These are phyloP conservation scores for Phyto melanocephala DNA, from an alignment of 2,888 invertebrate species.

Conservation along the genomic window DNA sequence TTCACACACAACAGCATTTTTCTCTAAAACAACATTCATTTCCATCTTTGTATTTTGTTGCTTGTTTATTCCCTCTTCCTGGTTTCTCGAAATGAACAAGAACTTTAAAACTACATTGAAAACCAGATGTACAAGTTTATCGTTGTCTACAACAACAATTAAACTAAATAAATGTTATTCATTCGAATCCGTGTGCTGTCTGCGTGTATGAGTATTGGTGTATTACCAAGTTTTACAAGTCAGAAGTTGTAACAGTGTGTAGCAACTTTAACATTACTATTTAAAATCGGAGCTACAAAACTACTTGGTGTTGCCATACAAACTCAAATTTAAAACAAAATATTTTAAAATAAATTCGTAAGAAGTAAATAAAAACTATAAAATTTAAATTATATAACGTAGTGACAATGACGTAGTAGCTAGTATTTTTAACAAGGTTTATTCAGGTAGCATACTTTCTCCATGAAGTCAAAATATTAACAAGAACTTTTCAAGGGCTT, in stretches of 20 bases:
- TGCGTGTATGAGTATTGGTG: not conserved
- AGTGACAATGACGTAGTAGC: too few species aligned
- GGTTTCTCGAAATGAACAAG: not conserved
- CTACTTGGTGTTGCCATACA: too few species aligned
- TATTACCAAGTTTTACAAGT: not conserved
- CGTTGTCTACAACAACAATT: conserved; percentile 30
- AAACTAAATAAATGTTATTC: conserved; percentile 35
- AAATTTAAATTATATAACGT: too few species aligned
- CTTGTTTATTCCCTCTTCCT: not conserved
- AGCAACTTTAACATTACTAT: too few species aligned
- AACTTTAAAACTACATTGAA: not conserved
- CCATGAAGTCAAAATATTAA: too few species aligned
- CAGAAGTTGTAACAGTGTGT: conserved; percentile 2
- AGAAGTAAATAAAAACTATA: too few species aligned
- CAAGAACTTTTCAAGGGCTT: too few species aligned
- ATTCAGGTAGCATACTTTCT: too few species aligned
- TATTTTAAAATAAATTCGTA: too few species aligned
- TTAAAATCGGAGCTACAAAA: too few species aligned
- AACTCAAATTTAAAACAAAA: too few species aligned
- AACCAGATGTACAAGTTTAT: conserved; percentile 49
- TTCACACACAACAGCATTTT: not conserved
- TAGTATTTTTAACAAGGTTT: too few species aligned
- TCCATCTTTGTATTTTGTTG: not conserved
- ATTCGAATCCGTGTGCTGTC: not conserved
- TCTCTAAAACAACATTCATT: conserved; percentile 29